Conservation (phyloP, 1,140 invertebrate genomes). For the Rhynchophorus ferrugineus region DNA sequence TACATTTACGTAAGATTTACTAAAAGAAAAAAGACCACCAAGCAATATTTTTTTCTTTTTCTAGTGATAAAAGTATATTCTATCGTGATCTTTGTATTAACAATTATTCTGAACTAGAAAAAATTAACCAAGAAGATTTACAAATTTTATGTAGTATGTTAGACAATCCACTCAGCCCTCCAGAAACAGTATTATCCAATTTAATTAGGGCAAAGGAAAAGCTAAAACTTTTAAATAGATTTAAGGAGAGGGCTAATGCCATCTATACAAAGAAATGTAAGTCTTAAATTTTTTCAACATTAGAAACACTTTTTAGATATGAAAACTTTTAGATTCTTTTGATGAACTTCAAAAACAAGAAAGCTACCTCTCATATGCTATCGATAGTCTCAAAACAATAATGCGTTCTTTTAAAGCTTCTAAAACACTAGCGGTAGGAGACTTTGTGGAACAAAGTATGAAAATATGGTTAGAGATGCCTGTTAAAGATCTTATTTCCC, state of each 20-base stretch:
- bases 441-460: slow-evolving; percentile 9
- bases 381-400: slow-evolving; percentile 22
- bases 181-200: slow-evolving; percentile 19
- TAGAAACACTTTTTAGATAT: too few relatives aligned
- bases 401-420: slow-evolving; percentile 9
- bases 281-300: too few relatives aligned
- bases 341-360: slow-evolving; percentile 21
- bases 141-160: slow-evolving; percentile 15
- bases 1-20: slow-evolving; percentile 5
- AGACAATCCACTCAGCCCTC: slow-evolving; percentile 20
- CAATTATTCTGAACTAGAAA: slow-evolving; percentile 7
- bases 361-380: slow-evolving; percentile 15
- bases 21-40: slow-evolving; percentile 1
- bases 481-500: slow-evolving; percentile 24
- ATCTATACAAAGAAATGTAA: slow-evolving; percentile 1
- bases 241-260: background rate
- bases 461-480: slow-evolving; percentile 27
- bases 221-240: slow-evolving; percentile 16
- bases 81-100: slow-evolving; percentile 15
- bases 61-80: slow-evolving; percentile 7
- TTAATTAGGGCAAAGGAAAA: slow-evolving; percentile 16
- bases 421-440: slow-evolving; percentile 8
- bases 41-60: slow-evolving; percentile 10
- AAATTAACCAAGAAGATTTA: slow-evolving; percentile 10
- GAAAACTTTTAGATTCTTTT: slow-evolving; percentile 24